Conservation (phyloP, 1,140 invertebrate species). For the Lasaia peninsularis region DNA sequence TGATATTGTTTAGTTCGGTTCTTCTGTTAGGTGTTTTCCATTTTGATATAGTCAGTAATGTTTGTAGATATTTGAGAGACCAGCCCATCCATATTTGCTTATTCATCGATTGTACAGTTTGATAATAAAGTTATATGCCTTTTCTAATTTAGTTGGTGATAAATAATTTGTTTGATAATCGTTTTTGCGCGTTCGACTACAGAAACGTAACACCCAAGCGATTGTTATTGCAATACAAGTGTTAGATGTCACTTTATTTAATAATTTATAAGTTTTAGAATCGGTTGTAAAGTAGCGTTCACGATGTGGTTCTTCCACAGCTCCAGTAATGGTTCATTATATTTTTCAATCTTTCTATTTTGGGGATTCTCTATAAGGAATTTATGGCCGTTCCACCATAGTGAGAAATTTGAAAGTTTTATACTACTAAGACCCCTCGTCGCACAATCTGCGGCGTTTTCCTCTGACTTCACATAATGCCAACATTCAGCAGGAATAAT, state of each 20-base stretch:
- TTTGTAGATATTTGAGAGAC: not conserved
- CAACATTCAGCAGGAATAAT: not conserved
- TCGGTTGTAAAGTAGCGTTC: not conserved
- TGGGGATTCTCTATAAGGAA: not conserved
- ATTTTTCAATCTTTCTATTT: not conserved
- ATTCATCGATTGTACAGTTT: not conserved
- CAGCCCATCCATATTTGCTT: conserved; percentile 1
- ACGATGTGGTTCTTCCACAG: not conserved
- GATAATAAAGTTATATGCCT: not conserved
- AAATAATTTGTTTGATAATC: not conserved
- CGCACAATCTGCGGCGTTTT: not conserved
- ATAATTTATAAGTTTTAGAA: not conserved
- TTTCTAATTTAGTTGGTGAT: not conserved
- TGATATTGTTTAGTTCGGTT: not conserved
- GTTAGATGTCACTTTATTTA: not conserved
- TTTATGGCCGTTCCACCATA: not conserved
- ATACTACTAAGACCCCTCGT: not conserved
- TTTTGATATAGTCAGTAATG: not conserved
- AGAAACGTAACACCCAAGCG: not conserved
- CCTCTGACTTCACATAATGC: not conserved
- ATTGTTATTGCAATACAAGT: not conserved
- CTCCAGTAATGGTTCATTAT: not conserved
- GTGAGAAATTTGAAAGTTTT: not conserved
- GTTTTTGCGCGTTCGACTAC: not conserved
- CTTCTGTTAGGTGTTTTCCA: not conserved